phyloP scores from a whole-genome alignment of 2,113 vertebrate species.

The Anolis carolinensis region DNA sequence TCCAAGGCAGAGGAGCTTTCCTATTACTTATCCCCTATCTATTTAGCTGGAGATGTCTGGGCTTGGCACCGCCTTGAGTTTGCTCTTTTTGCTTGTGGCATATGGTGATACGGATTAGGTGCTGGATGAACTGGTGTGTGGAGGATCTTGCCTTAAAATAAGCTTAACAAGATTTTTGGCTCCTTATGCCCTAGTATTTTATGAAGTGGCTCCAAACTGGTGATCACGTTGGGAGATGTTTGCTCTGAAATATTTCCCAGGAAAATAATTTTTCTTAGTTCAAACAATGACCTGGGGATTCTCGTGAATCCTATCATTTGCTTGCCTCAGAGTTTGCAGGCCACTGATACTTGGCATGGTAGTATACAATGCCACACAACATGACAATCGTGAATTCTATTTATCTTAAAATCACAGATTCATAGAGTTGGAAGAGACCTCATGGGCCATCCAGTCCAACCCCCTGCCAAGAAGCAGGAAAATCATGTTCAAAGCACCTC shows the following conservation, averaged over 20 bases:
- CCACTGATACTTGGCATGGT: neutral
- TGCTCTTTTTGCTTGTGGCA: neutral
- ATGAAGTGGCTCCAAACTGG: neutral
- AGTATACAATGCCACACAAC: rapidly evolving
- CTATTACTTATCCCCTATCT: neutral
- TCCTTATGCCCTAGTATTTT: too few relatives aligned
- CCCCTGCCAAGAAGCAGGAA: too few relatives aligned
- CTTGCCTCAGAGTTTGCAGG: neutral
- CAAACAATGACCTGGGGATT: neutral
- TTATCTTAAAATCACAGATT: too few relatives aligned
- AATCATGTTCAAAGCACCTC: too few relatives aligned
- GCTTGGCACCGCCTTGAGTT: neutral
- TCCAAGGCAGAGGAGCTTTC: too few relatives aligned
- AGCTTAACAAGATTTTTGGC: neutral
- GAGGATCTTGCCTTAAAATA: neutral
- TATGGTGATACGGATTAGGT: neutral
- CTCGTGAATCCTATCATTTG: neutral
- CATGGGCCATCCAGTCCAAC: too few relatives aligned
- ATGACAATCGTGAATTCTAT: neutral
- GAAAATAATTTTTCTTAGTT: neutral
- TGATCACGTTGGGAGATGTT: neutral
- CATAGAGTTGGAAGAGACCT: too few relatives aligned
- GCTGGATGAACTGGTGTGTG: neutral
- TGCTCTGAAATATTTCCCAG: neutral
- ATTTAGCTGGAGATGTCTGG: neutral